These are phyloP conservation scores for Caenorhabditis afra DNA, from an alignment of 2,888 invertebrate species.

Conservation along the genomic window DNA sequence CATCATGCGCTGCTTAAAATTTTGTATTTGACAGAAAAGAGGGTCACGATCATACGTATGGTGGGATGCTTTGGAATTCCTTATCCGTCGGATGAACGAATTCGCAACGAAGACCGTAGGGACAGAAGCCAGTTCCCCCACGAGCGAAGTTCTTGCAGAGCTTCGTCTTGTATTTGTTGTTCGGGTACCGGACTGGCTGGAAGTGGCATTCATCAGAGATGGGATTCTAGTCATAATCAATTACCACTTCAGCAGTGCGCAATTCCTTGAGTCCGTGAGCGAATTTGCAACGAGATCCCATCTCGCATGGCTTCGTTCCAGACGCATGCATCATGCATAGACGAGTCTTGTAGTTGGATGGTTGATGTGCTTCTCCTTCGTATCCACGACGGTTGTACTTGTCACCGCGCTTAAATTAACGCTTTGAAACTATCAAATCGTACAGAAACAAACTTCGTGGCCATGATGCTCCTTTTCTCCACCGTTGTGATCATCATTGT, in stretches of 20 bases:
- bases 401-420: constrained; percentile 33
- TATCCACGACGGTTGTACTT: constrained; percentile 40
- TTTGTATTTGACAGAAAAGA: not conserved
- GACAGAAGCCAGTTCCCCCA: constrained; percentile 62
- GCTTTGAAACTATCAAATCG: not conserved
- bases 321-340: constrained; percentile 64
- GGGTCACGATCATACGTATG: constrained; percentile 48
- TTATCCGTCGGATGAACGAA: constrained; percentile 68
- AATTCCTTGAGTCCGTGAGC: constrained; percentile 68
- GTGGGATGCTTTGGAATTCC: constrained; percentile 54
- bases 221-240: not conserved
- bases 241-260: constrained; percentile 50
- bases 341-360: constrained; percentile 66
- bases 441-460: not conserved
- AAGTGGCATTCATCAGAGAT: not conserved
- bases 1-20: constrained; percentile 55
- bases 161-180: constrained; percentile 70
- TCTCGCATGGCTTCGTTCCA: constrained; percentile 59
- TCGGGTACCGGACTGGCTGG: constrained; percentile 60
- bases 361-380: constrained; percentile 24
- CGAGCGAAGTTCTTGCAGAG: constrained; percentile 69
- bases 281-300: constrained; percentile 66
- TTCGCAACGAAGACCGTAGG: constrained; percentile 67
- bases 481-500: constrained; percentile 58
- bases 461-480: constrained; percentile 52